A percentile compares a stretch with the other conserved stretches of the same genome.
Evolutionary conservation across 2,113 vertebrate genomes (phyloP).

Genomic region (Ameiurus melas): DNA sequence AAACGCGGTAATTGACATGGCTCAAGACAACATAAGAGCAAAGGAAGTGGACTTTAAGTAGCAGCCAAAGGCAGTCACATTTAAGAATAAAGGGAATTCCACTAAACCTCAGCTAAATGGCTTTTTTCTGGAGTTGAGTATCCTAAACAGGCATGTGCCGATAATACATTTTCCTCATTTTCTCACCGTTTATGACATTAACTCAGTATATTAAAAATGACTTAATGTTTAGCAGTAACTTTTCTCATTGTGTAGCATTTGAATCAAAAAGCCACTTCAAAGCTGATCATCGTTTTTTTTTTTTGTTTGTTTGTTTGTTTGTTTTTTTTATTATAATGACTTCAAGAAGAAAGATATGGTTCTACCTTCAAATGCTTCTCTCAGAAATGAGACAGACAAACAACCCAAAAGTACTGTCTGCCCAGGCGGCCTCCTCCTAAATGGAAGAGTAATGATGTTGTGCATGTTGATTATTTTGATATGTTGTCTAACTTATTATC

Average conservation of each 20-base stretch:
- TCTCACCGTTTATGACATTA: not conserved
- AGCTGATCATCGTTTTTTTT: not conserved
- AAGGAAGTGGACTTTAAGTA: slow-evolving; percentile 33
- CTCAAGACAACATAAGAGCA: slow-evolving; percentile 37
- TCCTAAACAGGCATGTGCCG: slow-evolving; percentile 12
- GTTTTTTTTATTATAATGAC: not conserved
- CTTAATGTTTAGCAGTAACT: not conserved
- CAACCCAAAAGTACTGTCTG: not conserved
- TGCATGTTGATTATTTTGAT: not conserved
- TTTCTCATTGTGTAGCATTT: not conserved
- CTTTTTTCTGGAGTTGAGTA: not conserved
- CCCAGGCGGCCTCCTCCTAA: not conserved
- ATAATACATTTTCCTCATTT: not conserved
- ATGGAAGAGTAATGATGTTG: not conserved
- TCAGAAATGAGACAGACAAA: not conserved
- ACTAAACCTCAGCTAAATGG: not conserved
- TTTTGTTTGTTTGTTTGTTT: too few relatives aligned
- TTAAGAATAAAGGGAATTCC: slow-evolving; percentile 33
- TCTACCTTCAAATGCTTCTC: not conserved
- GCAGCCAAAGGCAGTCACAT: slow-evolving; percentile 1
- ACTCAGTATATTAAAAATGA: not conserved
- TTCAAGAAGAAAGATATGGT: not conserved
- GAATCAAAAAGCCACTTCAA: not conserved
- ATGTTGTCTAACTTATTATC: not conserved
- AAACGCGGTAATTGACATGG: slow-evolving; percentile 30